A percentile compares a stretch with the other conserved stretches of the same genome.
phyloP scores from a whole-genome alignment of 2,113 vertebrate species.

The Pangasianodon gigas region DNA sequence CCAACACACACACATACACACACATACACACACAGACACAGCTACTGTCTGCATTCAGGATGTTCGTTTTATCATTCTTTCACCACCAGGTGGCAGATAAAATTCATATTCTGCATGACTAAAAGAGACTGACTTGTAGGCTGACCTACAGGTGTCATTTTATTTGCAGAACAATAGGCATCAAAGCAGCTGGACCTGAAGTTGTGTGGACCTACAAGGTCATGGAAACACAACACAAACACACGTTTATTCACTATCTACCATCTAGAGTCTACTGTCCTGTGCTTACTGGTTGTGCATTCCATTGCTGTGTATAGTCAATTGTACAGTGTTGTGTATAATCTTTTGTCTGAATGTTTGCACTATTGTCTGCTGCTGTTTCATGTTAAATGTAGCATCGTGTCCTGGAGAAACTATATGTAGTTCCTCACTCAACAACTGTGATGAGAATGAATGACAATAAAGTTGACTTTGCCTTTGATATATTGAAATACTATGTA shows the following conservation, averaged over 20 bases:
- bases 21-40: too few species aligned
- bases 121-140: background rate
- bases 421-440: background rate
- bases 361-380: background rate
- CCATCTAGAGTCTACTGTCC: background rate
- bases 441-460: background rate
- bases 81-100: too few species aligned
- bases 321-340: background rate
- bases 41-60: too few species aligned
- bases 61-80: too few species aligned
- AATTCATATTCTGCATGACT: background rate
- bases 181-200: too few species aligned
- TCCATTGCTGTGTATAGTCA: background rate
- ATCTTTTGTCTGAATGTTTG: background rate
- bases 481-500: background rate
- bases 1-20: too few species aligned
- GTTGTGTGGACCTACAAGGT: background rate
- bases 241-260: background rate
- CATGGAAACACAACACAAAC: background rate
- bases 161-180: background rate
- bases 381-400: background rate
- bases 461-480: background rate
- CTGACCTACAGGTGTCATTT: background rate
- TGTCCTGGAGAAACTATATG: background rate
- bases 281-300: background rate